These are phyloP conservation scores for Aramus guarauna DNA, from an alignment of 2,113 vertebrate genomes.

Conservation along the genomic window DNA sequence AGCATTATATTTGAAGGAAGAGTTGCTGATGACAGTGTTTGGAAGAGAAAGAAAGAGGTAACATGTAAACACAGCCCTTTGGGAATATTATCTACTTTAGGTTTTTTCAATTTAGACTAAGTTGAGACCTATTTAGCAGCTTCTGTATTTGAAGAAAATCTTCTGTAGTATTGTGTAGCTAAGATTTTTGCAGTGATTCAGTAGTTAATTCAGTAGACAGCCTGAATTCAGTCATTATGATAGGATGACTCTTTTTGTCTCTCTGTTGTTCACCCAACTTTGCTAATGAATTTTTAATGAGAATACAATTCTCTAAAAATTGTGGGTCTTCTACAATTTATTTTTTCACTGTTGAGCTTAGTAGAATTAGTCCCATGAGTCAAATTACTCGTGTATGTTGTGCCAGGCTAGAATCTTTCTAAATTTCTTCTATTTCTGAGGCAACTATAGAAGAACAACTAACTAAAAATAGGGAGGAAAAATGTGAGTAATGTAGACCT, in stretches of 20 bases:
- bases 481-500: not conserved
- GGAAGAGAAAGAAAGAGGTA: not conserved
- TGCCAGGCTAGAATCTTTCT: not conserved
- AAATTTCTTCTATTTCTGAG: not conserved
- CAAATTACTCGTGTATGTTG: not conserved
- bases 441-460: not conserved
- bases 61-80: not conserved
- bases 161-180: not conserved
- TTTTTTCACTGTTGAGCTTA: not conserved
- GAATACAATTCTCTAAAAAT: not conserved
- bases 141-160: not conserved
- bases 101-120: not conserved
- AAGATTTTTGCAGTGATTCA: not conserved
- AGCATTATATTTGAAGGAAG: not conserved
- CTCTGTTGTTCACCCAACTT: not conserved
- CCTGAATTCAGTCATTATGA: not conserved
- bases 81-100: too few relatives aligned
- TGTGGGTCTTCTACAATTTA: not conserved
- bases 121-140: not conserved
- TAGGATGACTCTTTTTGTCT: not conserved
- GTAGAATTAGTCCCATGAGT: not conserved
- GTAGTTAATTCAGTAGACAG: not conserved
- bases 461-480: not conserved
- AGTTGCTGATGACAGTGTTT: not conserved
- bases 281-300: not conserved